A percentile compares a stretch with the other conserved stretches of the same genome.
These are phyloP conservation scores for Arctopsyche grandis DNA, from an alignment of 1,140 invertebrate species.

Conservation along the genomic window DNA sequence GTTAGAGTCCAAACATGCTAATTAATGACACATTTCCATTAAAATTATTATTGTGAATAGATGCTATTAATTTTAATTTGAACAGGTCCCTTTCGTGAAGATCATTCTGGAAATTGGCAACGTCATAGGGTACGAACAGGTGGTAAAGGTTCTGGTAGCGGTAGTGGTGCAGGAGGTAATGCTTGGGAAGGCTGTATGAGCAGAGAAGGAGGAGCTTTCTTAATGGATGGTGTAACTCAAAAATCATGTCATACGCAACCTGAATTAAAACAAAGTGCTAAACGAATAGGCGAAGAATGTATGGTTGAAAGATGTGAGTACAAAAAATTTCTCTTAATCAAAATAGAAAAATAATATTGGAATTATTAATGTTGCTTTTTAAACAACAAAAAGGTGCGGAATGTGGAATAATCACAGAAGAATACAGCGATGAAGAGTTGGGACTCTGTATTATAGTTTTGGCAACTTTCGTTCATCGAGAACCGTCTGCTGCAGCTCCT, in stretches of 20 bases:
- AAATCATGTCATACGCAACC: slow-evolving; percentile 64
- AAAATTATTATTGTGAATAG: too few relatives aligned
- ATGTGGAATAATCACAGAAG: slow-evolving; percentile 86
- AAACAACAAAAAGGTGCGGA: slow-evolving; percentile 71
- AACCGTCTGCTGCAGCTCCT: slow-evolving; percentile 92
- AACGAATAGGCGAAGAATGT: slow-evolving; percentile 77
- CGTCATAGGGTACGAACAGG: slow-evolving; percentile 34
- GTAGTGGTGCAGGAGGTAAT: slow-evolving; percentile 4
- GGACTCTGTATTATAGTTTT: slow-evolving; percentile 93
- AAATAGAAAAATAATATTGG: background rate
- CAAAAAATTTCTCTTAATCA: background rate
- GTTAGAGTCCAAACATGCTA: slow-evolving; percentile 39
- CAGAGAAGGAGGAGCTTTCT: slow-evolving; percentile 35
- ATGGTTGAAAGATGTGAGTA: slow-evolving; percentile 69
- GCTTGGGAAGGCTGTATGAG: slow-evolving; percentile 45
- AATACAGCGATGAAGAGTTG: slow-evolving; percentile 97
- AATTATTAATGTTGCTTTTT: background rate
- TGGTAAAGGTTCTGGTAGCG: background rate
- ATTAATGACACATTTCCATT: background rate
- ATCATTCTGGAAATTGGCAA: slow-evolving; percentile 45
- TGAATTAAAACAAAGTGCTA: slow-evolving; percentile 71
- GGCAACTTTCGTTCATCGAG: slow-evolving; percentile 95
- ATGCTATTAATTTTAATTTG: too few relatives aligned
- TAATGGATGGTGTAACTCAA: slow-evolving; percentile 56
- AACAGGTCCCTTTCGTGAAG: slow-evolving; percentile 49